phyloP scores from a whole-genome alignment of 2,797 vertebrate species.

The Sternarchorhynchus goeldii region DNA sequence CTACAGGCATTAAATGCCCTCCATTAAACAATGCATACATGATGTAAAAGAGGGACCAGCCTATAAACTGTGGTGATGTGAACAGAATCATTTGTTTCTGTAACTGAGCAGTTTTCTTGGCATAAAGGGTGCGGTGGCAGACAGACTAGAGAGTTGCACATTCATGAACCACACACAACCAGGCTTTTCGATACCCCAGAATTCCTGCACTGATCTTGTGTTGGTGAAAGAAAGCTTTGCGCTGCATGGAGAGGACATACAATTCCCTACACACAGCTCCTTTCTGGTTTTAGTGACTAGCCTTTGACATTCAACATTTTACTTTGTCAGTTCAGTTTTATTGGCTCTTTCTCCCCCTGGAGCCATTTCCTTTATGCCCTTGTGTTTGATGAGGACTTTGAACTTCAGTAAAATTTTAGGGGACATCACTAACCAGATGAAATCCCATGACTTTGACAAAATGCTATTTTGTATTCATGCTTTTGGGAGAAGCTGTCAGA shows the following conservation, averaged over 20 bases:
- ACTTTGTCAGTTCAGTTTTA: neutral
- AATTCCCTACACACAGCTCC: neutral
- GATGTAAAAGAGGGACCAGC: neutral
- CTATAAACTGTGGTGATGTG: neutral
- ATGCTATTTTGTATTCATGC: too few relatives aligned
- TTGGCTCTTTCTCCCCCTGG: neutral
- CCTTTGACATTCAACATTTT: neutral
- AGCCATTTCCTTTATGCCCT: neutral
- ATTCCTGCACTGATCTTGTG: slow-evolving; percentile 27
- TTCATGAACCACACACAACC: neutral
- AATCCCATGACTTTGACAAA: neutral
- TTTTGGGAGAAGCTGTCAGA: neutral
- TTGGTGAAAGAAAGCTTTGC: slow-evolving; percentile 31
- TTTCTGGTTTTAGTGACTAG: neutral
- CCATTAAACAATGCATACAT: neutral
- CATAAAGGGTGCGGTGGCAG: neutral
- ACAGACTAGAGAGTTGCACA: neutral
- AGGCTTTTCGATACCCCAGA: slow-evolving; percentile 23
- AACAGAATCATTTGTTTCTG: neutral
- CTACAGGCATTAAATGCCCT: neutral
- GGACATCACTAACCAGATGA: too few relatives aligned
- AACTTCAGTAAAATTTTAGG: too few relatives aligned
- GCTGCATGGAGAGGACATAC: neutral
- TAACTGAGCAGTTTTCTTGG: neutral
- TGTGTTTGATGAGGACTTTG: neutral